Base-by-base conservation (phyloP, 2,113 vertebrate genomes). In the Antennarius striatus region DNA sequence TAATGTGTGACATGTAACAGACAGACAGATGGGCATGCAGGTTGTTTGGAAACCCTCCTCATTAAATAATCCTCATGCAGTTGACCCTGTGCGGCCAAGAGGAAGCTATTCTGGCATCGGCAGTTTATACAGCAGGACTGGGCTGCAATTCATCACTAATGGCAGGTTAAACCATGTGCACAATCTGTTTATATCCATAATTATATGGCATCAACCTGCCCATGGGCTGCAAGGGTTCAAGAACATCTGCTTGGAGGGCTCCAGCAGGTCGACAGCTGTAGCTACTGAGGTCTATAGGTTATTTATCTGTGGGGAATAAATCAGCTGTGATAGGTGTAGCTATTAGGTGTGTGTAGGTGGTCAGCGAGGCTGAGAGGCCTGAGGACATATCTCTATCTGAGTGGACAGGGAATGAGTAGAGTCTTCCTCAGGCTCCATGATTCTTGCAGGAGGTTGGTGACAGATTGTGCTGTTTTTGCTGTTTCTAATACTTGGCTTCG, bases 151-250 rank as follows among this genome's bases (percentile, higher is more conserved):
- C 76, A 91, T 93, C 91, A 89, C 73, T 39, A 62, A 22, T 79
- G 83, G 83, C 88, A 88, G 83, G 75, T 90, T 84, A 82, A 86
- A 85, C 87, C 82, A 77, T 79, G 82, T 79, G 81, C 77, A 56
- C 85, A 89, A 88, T 87, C 87, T 91, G 89, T 88, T 88, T 89
- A 84, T 82, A 81, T 77, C 80, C 75, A 77, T 90, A 91, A 91
- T 92, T 90, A 88, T 89, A 77, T 72, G 57, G 67, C 79, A 63
- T 79, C 79, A 67, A 77, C 51, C 54, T 63, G 80, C 54, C 59
- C 49, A 39, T 53, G 73, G 53, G 64, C 59, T 47, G 67, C 22
- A 4, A 73, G 73, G 65, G 47, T 81, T 75, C 65, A 77, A 79
- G 58, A 86, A 70, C 85, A 90, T 87, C 89, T 89, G 86, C 73